A percentile compares a stretch with the other conserved stretches of the same genome.
These are phyloP conservation scores for Pharmacophagus antenor DNA, from an alignment of 2,888 invertebrate species.

Conservation along the genomic window DNA sequence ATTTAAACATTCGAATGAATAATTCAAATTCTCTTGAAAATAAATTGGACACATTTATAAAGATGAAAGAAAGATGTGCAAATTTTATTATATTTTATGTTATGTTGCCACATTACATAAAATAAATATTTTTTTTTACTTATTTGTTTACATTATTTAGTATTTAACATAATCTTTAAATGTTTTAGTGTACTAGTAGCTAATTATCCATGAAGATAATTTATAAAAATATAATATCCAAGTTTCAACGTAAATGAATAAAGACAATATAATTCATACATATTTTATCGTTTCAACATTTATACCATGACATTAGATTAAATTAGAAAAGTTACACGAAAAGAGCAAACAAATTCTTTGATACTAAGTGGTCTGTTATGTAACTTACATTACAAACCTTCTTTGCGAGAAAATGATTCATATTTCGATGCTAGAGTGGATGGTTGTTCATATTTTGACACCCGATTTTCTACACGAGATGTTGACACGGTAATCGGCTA, in stretches of 20 bases:
- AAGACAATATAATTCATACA: too few relatives aligned
- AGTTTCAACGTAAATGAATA: too few relatives aligned
- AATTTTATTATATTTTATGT: too few relatives aligned
- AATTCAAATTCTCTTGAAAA: slow-evolving; percentile 19
- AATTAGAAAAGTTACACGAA: too few relatives aligned
- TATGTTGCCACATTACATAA: not conserved
- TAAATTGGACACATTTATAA: slow-evolving; percentile 20
- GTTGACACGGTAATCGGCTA: not conserved
- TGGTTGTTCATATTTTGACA: not conserved
- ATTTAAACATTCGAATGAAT: slow-evolving; percentile 23
- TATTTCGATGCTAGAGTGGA: not conserved
- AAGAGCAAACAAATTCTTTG: too few relatives aligned
- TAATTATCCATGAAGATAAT: too few relatives aligned
- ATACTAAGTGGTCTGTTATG: too few relatives aligned
- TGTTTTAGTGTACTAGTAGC: not conserved
- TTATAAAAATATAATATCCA: too few relatives aligned
- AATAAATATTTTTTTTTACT: not conserved
- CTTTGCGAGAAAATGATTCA: too few relatives aligned
- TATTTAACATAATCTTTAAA: not conserved
- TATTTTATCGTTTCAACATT: too few relatives aligned
- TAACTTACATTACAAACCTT: too few relatives aligned
- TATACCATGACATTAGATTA: too few relatives aligned
- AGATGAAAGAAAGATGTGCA: slow-evolving; percentile 15
- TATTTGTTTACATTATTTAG: not conserved
- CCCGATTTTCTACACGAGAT: not conserved